Conservation (phyloP, 2,888 invertebrate species). For the Tortricodes alternella region DNA sequence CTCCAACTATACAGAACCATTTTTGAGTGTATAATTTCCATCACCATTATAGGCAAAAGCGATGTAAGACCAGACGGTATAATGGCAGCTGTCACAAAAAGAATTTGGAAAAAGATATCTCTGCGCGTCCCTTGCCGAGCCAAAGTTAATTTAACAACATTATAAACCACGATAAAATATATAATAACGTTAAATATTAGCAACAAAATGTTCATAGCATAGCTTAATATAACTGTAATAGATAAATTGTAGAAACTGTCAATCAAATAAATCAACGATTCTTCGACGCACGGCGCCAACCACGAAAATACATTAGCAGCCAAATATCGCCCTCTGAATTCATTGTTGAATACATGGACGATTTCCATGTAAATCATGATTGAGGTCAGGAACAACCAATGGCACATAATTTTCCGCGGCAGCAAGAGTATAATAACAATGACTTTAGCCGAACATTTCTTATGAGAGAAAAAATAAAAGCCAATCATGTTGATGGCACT, state of each 20-base stretch:
- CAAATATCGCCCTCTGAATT: neutral
- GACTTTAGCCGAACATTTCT: too few relatives aligned
- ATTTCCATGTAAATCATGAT: neutral
- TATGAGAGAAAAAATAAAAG: neutral
- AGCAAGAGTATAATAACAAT: neutral
- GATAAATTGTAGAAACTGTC: neutral
- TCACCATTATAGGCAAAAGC: neutral
- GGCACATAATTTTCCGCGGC: neutral
- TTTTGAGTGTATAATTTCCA: neutral
- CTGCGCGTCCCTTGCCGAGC: neutral
- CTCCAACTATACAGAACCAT: too few relatives aligned
- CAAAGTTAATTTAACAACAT: neutral
- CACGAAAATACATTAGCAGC: neutral
- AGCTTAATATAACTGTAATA: neutral
- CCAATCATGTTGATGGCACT: neutral
- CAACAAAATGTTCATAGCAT: neutral
- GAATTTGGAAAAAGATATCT: neutral
- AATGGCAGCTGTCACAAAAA: neutral
- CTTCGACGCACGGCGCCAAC: neutral
- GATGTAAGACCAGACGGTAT: neutral
- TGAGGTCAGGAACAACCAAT: neutral
- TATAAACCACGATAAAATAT: neutral
- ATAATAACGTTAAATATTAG: neutral
- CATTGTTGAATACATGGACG: neutral
- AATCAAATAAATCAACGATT: neutral